Evolutionary conservation across 1,140 invertebrate species (phyloP).

Genomic region (Ceratina japonica): DNA sequence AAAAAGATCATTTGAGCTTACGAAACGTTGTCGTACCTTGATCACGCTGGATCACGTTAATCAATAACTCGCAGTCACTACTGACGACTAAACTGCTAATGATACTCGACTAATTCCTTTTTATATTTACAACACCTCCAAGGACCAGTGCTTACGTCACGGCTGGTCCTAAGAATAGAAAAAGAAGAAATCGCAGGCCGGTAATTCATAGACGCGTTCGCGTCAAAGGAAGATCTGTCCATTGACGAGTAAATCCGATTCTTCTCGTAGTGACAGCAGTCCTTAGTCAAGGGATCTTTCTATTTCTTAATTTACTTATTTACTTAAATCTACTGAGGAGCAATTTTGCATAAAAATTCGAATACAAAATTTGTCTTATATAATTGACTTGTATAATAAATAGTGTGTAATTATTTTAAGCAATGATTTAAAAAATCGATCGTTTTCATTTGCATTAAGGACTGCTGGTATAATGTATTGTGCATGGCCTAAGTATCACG

Average conservation of each 20-base stretch:
- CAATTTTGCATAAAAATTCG: too few species aligned
- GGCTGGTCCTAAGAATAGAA: constrained; percentile 1
- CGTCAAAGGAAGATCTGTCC: constrained; percentile 1
- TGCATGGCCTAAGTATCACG: neutral
- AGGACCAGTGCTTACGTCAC: constrained; percentile 24
- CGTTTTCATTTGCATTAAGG: too few species aligned
- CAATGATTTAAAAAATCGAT: too few species aligned
- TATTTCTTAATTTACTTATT: too few species aligned
- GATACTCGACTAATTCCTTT: constrained; percentile 32
- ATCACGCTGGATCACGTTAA: constrained; percentile 13
- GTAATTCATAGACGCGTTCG: constrained; percentile 24
- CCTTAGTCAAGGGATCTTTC: too few species aligned
- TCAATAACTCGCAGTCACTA: constrained; percentile 11
- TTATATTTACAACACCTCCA: constrained; percentile 51
- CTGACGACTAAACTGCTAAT: constrained; percentile 38
- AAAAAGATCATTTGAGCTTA: constrained; percentile 30
- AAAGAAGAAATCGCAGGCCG: constrained; percentile 36
- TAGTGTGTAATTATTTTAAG: too few species aligned
- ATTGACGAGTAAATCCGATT: neutral
- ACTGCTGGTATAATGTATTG: neutral
- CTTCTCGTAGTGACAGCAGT: neutral
- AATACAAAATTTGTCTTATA: too few species aligned
- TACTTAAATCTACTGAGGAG: too few species aligned
- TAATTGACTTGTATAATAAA: too few species aligned
- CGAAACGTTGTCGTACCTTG: constrained; percentile 21